These are phyloP conservation scores for Rotaria sp. DNA, from an alignment of 2,888 invertebrate genomes.

Conservation along the genomic window DNA sequence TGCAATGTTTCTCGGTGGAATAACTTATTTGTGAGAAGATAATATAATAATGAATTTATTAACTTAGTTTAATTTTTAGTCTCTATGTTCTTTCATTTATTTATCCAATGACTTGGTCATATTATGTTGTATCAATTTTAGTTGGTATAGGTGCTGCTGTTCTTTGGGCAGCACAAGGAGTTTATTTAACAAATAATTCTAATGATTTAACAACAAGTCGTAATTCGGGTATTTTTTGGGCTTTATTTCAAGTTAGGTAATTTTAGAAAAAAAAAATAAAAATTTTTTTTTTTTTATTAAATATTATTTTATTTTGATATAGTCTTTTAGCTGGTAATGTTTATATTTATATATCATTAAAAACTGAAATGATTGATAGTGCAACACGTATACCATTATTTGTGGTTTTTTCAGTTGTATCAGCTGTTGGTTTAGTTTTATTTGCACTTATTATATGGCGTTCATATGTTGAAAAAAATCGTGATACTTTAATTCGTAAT, in stretches of 20 bases:
- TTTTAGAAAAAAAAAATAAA: not conserved
- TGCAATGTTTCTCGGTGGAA: slow-evolving; percentile 75
- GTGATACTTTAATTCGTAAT: not conserved
- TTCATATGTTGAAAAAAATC: not conserved
- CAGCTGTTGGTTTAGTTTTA: not conserved
- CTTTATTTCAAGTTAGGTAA: slow-evolving; percentile 64
- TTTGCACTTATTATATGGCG: slow-evolving; percentile 16
- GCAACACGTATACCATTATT: not conserved
- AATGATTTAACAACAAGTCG: slow-evolving; percentile 76
- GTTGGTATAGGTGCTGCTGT: slow-evolving; percentile 84
- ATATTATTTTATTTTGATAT: not conserved
- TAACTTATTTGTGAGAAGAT: slow-evolving; percentile 50
- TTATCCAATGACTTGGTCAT: slow-evolving; percentile 71
- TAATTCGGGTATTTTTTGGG: slow-evolving; percentile 94
- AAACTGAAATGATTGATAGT: not conserved
- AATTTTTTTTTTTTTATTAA: not conserved
- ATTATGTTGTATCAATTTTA: slow-evolving; percentile 75
- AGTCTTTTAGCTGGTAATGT: slow-evolving; percentile 13
- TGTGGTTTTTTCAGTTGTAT: not conserved
- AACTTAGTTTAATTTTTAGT: slow-evolving; percentile 60
- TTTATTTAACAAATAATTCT: slow-evolving; percentile 81
- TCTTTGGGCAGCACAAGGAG: slow-evolving; percentile 91
- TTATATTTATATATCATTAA: slow-evolving; percentile 1
- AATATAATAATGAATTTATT: not conserved
- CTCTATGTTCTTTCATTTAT: slow-evolving; percentile 82